A percentile compares a stretch with the other conserved stretches of the same genome.
Conservation (phyloP, 2,888 invertebrate species). For the Troilus luridus region DNA sequence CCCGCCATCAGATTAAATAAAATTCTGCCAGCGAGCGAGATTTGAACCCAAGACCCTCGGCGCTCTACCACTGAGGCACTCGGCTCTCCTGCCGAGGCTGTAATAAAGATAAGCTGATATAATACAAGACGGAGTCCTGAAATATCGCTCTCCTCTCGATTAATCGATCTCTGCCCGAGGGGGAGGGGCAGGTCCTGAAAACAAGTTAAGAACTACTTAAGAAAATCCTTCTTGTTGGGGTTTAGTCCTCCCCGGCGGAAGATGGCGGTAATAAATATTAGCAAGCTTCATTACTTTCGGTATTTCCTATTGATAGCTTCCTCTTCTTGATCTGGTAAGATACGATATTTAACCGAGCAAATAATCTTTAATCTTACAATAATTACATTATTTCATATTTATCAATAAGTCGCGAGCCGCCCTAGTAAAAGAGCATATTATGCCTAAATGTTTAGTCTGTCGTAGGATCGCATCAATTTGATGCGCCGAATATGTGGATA, state of each 20-base stretch:
- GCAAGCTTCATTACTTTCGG: not conserved
- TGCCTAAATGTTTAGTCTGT: too few relatives aligned
- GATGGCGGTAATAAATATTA: slow-evolving; percentile 7
- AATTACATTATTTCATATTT: not conserved
- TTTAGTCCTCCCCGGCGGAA: not conserved
- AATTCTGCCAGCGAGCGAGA: too few relatives aligned
- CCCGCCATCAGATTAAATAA: too few relatives aligned
- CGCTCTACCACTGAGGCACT: too few relatives aligned
- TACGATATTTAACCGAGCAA: not conserved
- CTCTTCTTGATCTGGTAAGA: not conserved
- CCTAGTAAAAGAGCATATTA: too few relatives aligned
- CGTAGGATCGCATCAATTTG: too few relatives aligned
- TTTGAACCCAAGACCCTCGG: too few relatives aligned
- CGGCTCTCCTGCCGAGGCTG: too few relatives aligned
- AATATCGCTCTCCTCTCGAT: not conserved
- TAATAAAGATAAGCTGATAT: too few relatives aligned
- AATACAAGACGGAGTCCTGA: not conserved
- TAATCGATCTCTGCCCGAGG: not conserved
- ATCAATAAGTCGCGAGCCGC: too few relatives aligned
- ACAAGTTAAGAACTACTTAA: slow-evolving; percentile 10
- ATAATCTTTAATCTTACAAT: not conserved
- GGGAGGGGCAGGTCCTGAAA: not conserved
- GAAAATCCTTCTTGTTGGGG: not conserved
- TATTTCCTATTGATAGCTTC: not conserved
- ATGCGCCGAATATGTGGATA: too few relatives aligned